These are phyloP conservation scores for Scaptomyza reducta DNA, from an alignment of 2,888 invertebrate genomes.

Conservation along the genomic window DNA sequence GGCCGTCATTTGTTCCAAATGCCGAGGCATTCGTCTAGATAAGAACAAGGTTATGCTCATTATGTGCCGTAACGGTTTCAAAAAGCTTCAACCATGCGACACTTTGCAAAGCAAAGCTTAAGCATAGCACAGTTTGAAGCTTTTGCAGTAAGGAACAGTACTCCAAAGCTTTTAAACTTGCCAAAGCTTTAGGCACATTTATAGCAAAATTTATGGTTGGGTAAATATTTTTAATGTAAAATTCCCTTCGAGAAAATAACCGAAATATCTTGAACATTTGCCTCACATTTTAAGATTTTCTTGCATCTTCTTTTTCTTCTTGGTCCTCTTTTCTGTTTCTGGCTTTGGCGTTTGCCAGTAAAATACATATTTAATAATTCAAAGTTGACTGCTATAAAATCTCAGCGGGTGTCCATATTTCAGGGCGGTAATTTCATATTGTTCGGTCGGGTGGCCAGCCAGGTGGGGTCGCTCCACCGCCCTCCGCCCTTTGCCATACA, in stretches of 20 bases:
- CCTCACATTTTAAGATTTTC: constrained; percentile 23
- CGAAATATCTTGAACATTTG: constrained; percentile 30
- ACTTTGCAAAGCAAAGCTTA: constrained; percentile 25
- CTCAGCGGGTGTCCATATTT: constrained; percentile 74
- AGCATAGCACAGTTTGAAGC: constrained; percentile 5
- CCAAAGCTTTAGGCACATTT: constrained; percentile 36
- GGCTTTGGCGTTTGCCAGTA: constrained; percentile 54
- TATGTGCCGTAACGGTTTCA: constrained; percentile 37
- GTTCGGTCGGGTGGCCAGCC: constrained; percentile 50
- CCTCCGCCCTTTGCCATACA: background rate
- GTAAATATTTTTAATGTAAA: constrained; percentile 18
- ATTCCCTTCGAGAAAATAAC: constrained; percentile 18
- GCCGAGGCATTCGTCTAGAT: constrained; percentile 22
- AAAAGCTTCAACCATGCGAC: constrained; percentile 39
- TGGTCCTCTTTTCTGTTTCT: constrained; percentile 40
- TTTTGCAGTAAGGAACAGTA: background rate
- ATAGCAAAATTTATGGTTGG: constrained; percentile 35
- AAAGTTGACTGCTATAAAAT: constrained; percentile 77
- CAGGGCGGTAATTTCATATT: constrained; percentile 72
- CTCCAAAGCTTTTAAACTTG: constrained; percentile 25
- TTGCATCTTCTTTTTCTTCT: background rate
- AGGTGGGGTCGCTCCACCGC: constrained; percentile 40
- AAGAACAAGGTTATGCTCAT: constrained; percentile 46
- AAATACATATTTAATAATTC: constrained; percentile 79
- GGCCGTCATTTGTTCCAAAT: constrained; percentile 63